These are phyloP conservation scores for Charadrius vociferus DNA, from an alignment of 2,113 vertebrate species.

Conservation along the genomic window DNA sequence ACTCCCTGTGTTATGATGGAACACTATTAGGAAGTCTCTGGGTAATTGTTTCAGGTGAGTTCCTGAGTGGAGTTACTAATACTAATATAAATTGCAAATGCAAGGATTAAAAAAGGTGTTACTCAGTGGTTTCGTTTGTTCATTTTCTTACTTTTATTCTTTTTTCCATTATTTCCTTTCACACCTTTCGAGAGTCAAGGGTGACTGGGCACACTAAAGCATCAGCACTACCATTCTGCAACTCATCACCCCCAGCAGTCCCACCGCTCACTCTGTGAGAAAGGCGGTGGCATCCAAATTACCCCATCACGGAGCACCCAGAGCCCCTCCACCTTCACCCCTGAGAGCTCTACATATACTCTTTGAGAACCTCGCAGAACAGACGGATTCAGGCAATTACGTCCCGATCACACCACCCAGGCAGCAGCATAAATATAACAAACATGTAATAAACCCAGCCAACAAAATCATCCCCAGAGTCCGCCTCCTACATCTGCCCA, in stretches of 20 bases:
- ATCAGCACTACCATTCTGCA: not conserved
- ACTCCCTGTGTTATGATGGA: not conserved
- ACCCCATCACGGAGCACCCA: fast-evolving
- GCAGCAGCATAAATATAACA: not conserved
- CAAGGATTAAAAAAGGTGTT: not conserved
- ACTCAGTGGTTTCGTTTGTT: not conserved
- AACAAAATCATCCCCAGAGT: constrained; percentile 23
- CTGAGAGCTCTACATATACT: fast-evolving
- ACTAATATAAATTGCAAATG: not conserved
- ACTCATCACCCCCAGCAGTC: not conserved
- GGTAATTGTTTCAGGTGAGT: constrained; percentile 1
- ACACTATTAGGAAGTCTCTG: not conserved
- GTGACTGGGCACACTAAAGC: not conserved
- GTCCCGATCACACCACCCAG: not conserved
- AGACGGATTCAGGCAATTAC: not conserved
- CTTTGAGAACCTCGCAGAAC: not conserved
- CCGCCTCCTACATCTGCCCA: constrained; percentile 11
- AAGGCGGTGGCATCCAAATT: not conserved
- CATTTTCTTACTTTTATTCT: not conserved
- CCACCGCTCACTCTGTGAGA: not conserved
- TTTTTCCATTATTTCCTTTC: not conserved
- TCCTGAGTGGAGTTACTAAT: not conserved
- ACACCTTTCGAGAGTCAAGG: not conserved
- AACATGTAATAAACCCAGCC: not conserved
- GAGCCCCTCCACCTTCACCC: not conserved